Percentiles rank a stretch among this genome's conserved stretches.
These are phyloP conservation scores for Axea sp. DNA, from an alignment of 2,888 invertebrate genomes.

Conservation along the genomic window DNA sequence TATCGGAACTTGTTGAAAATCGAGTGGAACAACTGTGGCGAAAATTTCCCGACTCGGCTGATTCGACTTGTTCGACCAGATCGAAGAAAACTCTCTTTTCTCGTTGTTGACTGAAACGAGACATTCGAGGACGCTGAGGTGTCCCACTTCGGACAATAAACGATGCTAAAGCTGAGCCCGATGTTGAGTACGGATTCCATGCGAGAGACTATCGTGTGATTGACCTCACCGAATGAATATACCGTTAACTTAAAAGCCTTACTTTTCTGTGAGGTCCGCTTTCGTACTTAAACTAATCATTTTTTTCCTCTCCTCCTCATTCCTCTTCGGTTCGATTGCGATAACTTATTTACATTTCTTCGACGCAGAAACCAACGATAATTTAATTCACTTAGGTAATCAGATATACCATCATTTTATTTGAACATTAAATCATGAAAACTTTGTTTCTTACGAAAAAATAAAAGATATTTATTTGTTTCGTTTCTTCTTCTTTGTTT, in stretches of 20 bases:
- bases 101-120: conserved; percentile 24
- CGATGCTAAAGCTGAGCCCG: conserved; percentile 50
- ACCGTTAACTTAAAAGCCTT: conserved; percentile 61
- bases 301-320: conserved; percentile 12
- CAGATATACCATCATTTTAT: conserved; percentile 13
- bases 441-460: too few relatives aligned
- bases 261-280: conserved; percentile 45
- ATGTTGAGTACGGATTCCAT: conserved; percentile 57
- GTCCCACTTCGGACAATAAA: conserved; percentile 63
- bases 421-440: too few relatives aligned
- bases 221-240: conserved; percentile 57
- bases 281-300: conserved; percentile 45
- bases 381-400: conserved; percentile 25
- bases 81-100: conserved; percentile 58
- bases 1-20: conserved; percentile 48
- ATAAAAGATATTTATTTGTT: too few relatives aligned
- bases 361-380: conserved; percentile 8
- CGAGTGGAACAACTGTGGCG: conserved; percentile 46
- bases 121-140: conserved; percentile 37
- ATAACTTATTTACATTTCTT: conserved; percentile 32
- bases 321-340: conserved; percentile 18
- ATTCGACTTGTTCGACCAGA: conserved; percentile 35
- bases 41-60: conserved; percentile 45
- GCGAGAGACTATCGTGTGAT: conserved; percentile 61
- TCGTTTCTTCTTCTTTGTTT: too few relatives aligned